Evolutionary conservation across 2,888 invertebrate species (phyloP), one percentile per base, ranked within the genome.

Genomic region (Andrena trimmerana): DNA sequence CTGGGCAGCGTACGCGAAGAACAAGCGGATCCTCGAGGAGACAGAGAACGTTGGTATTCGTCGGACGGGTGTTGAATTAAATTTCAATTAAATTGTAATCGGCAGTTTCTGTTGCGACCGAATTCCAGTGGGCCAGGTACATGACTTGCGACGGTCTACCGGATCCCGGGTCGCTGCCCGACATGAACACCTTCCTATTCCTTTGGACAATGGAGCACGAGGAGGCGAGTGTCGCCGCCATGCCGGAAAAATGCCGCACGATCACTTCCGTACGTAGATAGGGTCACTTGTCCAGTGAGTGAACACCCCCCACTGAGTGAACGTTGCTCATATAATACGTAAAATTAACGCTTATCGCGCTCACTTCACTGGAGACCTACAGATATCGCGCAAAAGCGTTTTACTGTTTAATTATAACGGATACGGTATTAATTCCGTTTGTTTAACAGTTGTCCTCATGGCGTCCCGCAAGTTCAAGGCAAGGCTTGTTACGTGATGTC

Each of bases 91-190:
- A 52, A 54, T 10, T 27, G 7, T 42, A 42, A 33, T 29, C 62
- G 36, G 50, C 27, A 50, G 24, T 48, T 10, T 66, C 4, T 20
- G 16, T 16, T 2, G 7, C 33, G 50, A 70, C 2, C 63, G 59
- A 24, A 31, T 91, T 90, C 2, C 91, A 96, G 96, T 96, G 96
- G 96, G 91, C 93, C 59, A 95, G 95, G 74, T 96, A 96, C 83
- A 94, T 96, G 62, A 94, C 94, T 0, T 96, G 96, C 83, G 96
- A 96, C 72, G 96, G 96, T 2, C 94, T 96, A 0, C 96, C 96
- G 0, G 95, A 96, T 90, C 95, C 96, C 2, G 93, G 95, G 0
- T 93, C 95, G 20, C 93, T 95, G 2, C 94, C 95, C 0, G 95
- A 96, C 81, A 94, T 96, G 94, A 96, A 95, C 91, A 96, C 95